These are phyloP conservation scores for Ditylenchus weischeri DNA, from an alignment of 2,888 invertebrate species.

Conservation along the genomic window DNA sequence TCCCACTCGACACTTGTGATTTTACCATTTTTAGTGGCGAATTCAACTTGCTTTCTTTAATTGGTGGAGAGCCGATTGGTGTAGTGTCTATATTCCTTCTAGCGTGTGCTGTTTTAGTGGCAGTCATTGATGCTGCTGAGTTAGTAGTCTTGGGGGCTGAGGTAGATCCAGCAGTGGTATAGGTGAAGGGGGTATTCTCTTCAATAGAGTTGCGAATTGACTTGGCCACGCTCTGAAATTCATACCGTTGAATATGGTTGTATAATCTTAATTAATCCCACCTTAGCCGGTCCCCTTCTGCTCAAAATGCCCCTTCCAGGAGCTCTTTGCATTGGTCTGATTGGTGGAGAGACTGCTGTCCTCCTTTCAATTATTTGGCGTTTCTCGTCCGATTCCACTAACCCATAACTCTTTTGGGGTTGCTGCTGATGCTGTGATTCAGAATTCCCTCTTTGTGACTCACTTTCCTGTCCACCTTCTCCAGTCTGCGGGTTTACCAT, in stretches of 20 bases:
- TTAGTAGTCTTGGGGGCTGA: neutral
- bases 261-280: neutral
- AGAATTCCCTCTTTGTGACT: neutral
- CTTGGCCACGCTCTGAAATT: neutral
- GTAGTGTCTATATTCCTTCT: neutral
- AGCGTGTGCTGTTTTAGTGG: neutral
- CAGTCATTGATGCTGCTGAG: neutral
- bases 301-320: slow-evolving; percentile 2
- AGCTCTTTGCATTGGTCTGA: slow-evolving; percentile 1
- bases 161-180: neutral
- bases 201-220: slow-evolving; percentile 5
- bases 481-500: slow-evolving; percentile 5
- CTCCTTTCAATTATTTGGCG: neutral
- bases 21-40: too few species aligned
- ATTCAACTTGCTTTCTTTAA: neutral
- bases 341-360: neutral
- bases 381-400: neutral
- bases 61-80: neutral
- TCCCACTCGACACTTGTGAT: too few species aligned
- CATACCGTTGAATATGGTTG: neutral
- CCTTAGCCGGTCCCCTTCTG: slow-evolving; percentile 7
- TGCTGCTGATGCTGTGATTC: neutral
- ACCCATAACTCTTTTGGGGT: neutral
- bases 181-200: neutral
- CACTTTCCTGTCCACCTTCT: neutral